phyloP scores from a whole-genome alignment of 53 echinoderm and acorn worm species.

The Patiria pectinifera region DNA sequence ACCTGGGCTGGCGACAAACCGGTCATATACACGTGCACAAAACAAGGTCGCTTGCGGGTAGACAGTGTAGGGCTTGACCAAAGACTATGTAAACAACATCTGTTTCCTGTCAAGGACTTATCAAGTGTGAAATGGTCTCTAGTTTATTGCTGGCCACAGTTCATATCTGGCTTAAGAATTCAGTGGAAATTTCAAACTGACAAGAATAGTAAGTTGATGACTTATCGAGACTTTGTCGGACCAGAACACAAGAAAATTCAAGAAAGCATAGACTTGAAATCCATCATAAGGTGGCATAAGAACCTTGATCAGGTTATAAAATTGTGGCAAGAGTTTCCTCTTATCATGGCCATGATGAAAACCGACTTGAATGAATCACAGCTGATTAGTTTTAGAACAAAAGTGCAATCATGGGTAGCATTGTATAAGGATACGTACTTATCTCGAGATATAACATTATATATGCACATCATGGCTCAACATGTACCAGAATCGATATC shows the following conservation, averaged over 20 bases:
- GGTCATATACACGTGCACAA: too few species aligned
- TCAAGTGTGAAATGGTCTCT: too few species aligned
- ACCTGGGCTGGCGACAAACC: too few species aligned
- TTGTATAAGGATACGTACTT: slow-evolving; percentile 19
- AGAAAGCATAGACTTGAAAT: too few species aligned
- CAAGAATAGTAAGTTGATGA: slow-evolving; percentile 20
- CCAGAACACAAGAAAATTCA: too few species aligned
- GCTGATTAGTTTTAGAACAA: background rate
- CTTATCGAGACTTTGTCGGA: slow-evolving; percentile 4
- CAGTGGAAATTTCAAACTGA: slow-evolving; percentile 19
- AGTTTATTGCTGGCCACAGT: too few species aligned
- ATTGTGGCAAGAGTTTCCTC: background rate
- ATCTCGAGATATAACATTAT: slow-evolving; percentile 17
- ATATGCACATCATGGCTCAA: too few species aligned
- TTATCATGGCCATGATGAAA: slow-evolving; percentile 32
- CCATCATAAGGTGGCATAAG: too few species aligned
- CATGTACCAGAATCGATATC: slow-evolving; percentile 14
- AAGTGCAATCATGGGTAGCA: background rate
- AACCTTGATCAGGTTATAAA: slow-evolving; percentile 6
- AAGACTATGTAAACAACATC: too few species aligned
- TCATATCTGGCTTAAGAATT: slow-evolving; percentile 3
- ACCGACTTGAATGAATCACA: background rate
- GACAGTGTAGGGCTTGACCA: too few species aligned
- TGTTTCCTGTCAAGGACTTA: too few species aligned
- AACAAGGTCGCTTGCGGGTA: too few species aligned